These are phyloP conservation scores for Lasioglossum lativentre DNA, from an alignment of 2,888 invertebrate genomes.

Conservation along the genomic window DNA sequence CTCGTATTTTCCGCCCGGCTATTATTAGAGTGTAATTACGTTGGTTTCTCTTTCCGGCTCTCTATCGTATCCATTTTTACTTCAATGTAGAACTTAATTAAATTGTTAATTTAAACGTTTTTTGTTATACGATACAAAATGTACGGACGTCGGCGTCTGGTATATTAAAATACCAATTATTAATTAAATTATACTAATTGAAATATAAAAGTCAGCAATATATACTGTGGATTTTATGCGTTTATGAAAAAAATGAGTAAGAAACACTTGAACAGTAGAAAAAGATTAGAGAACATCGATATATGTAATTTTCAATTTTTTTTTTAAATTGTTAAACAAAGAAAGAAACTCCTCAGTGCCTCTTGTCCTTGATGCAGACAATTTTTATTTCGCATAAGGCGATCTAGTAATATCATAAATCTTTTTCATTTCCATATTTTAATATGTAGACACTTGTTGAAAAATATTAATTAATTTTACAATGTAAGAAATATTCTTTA, in stretches of 20 bases:
- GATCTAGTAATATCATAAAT: no score
- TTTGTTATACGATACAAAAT: background rate
- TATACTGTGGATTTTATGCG: background rate
- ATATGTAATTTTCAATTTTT: no score
- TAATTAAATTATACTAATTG: background rate
- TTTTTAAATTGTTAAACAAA: background rate
- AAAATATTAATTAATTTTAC: no score
- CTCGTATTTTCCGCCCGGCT: constrained; percentile 20
- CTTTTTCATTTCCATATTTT: no score
- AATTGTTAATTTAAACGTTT: constrained; percentile 23
- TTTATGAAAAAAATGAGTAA: no score
- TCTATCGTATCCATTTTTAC: constrained; percentile 23
- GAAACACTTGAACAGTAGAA: no score
- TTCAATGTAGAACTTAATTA: constrained; percentile 29
- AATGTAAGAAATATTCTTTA: no score
- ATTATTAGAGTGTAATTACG: constrained; percentile 45
- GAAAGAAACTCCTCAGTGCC: background rate
- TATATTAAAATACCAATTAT: background rate
- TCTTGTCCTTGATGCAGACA: no score
- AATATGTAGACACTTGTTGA: no score
- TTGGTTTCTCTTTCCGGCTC: background rate
- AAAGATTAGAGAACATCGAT: no score
- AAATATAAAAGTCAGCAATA: background rate
- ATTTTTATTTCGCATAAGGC: no score
- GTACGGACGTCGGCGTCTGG: background rate